phyloP scores from a whole-genome alignment of 2,888 invertebrate species.

The Leptinotarsa peninsularis region DNA sequence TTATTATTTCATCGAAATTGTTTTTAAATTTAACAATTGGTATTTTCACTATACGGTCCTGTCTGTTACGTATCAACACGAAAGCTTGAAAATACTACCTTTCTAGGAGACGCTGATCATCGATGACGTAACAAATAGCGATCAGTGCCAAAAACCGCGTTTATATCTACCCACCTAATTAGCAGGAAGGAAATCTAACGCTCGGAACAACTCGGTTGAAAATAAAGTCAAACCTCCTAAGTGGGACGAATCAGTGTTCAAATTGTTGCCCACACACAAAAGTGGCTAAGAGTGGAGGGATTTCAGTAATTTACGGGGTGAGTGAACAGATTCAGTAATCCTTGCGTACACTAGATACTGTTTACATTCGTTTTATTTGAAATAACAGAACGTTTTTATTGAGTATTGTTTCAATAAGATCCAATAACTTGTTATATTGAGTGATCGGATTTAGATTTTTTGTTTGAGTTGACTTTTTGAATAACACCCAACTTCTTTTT shows the following conservation, averaged over 20 bases:
- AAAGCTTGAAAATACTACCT: slow-evolving; percentile 38
- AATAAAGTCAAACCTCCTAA: slow-evolving; percentile 42
- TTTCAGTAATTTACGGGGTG: slow-evolving; percentile 17
- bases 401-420: too few relatives aligned
- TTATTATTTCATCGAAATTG: background rate
- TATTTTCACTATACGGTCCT: slow-evolving; percentile 26
- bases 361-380: too few relatives aligned
- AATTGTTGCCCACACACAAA: slow-evolving; percentile 39
- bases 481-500: too few relatives aligned
- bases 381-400: too few relatives aligned
- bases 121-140: slow-evolving; percentile 22
- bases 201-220: slow-evolving; percentile 34
- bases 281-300: slow-evolving; percentile 6
- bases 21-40: background rate
- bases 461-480: too few relatives aligned
- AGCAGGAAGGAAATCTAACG: slow-evolving; percentile 41
- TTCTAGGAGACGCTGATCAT: slow-evolving; percentile 37
- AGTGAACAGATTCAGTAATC: background rate
- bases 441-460: too few relatives aligned
- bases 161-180: slow-evolving; percentile 33
- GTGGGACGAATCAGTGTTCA: slow-evolving; percentile 42
- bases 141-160: slow-evolving; percentile 40
- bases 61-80: slow-evolving; percentile 29
- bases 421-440: too few relatives aligned
- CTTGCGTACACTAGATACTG: too few relatives aligned